A percentile compares a stretch with the other conserved stretches of the same genome.
phyloP scores from a whole-genome alignment of 2,797 vertebrate species.

The Karalla daura region DNA sequence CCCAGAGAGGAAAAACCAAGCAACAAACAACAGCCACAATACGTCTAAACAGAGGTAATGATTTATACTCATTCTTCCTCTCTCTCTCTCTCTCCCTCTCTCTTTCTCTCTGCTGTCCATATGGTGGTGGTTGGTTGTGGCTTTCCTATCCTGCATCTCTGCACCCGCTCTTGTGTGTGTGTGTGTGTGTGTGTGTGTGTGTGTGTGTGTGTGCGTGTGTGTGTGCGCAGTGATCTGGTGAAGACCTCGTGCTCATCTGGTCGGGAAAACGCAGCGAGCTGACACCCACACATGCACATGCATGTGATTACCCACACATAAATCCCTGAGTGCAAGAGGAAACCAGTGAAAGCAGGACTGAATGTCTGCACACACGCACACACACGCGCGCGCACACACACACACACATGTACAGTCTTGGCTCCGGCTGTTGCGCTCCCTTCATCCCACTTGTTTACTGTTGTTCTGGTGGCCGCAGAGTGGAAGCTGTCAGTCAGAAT shows the following conservation, averaged over 20 bases:
- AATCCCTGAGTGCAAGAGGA: slow-evolving; percentile 16
- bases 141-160: slow-evolving; percentile 22
- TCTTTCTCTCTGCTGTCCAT: slow-evolving; percentile 14
- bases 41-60: slow-evolving; percentile 53
- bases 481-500: slow-evolving; percentile 63
- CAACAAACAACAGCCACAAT: slow-evolving; percentile 64
- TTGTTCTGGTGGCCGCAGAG: slow-evolving; percentile 40
- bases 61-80: slow-evolving; percentile 27
- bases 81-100: neutral
- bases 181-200: too few species aligned
- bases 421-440: slow-evolving; percentile 13
- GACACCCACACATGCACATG: neutral
- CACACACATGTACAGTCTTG: too few species aligned
- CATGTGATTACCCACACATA: slow-evolving; percentile 15
- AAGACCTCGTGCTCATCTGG: slow-evolving; percentile 22
- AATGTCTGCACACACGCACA: slow-evolving; percentile 18
- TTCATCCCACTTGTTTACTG: slow-evolving; percentile 66
- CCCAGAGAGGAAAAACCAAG: slow-evolving; percentile 47
- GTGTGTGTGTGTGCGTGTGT: too few species aligned
- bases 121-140: slow-evolving; percentile 41
- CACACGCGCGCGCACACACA: too few species aligned
- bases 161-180: too few species aligned
- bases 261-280: slow-evolving; percentile 3
- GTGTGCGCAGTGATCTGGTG: slow-evolving; percentile 30
- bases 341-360: slow-evolving; percentile 15